Conservation (phyloP, 2,113 vertebrate species). For the Hymenochirus boettgeri region DNA sequence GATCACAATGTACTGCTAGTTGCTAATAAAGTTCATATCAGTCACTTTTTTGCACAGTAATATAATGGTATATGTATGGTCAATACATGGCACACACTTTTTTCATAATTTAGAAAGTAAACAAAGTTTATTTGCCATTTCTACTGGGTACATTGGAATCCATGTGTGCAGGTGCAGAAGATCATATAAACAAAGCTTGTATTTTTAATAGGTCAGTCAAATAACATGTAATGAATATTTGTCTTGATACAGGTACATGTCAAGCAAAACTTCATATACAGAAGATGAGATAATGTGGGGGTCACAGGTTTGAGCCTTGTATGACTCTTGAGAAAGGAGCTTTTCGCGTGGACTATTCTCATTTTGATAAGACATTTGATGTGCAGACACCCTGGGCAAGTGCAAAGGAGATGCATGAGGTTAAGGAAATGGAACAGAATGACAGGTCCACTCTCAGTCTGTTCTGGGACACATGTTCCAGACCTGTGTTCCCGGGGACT, state of each 20-base stretch:
- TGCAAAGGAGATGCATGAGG: conserved; percentile 57
- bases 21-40: no score
- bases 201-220: no score
- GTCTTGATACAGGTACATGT: conserved; percentile 62
- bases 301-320: conserved; percentile 73
- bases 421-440: conserved; percentile 47
- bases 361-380: conserved; percentile 74
- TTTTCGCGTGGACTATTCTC: conserved; percentile 69
- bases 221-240: not conserved
- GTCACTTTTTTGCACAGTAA: no score
- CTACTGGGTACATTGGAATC: no score
- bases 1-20: no score
- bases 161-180: no score
- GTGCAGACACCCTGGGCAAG: conserved; percentile 63
- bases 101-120: no score
- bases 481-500: not conserved
- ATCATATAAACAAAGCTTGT: no score
- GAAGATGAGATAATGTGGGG: conserved; percentile 77
- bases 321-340: conserved; percentile 75
- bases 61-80: no score
- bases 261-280: conserved; percentile 77
- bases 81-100: no score
- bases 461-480: conserved; percentile 51
- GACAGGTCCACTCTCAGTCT: conserved; percentile 48
- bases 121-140: no score